Base-by-base conservation (phyloP, 2,888 invertebrate species). In the Piscicola geometra region DNA sequence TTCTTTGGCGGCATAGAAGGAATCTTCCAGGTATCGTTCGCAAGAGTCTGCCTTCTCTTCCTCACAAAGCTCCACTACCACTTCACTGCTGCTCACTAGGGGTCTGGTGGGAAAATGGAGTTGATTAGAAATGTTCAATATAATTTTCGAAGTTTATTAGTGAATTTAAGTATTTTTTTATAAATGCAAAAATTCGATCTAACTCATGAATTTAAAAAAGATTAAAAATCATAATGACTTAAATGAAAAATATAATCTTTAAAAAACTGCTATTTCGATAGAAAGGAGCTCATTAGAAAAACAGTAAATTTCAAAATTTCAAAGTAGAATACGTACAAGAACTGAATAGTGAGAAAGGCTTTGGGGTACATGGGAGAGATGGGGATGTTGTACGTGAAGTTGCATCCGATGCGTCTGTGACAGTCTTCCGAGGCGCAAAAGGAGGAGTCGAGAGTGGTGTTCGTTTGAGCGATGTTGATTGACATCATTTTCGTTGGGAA, bases 381-480 rank as follows among this genome's bases (percentile, higher is more conserved):
- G 21, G 79, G 80, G 3, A 80, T 56, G 33, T 56, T 52, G 77
- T 78, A 80, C 28, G 73, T 60, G 78, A 77, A 80, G 67, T 78
- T 77, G 52, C 75, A 79, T 3, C 80, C 80, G 5, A 41, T 25
- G n/a, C 75, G 75, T 12, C 64, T 33, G 25, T 33, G 70, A 73
- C 80, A 80, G 41, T 75, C 71, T 28, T 77, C 75, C 15, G 76
- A 77, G 41, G 73, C 52, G 72, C 80, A 80, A 75, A 78, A 80
- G 3, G 52, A 47, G 28, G 36, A 50, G 76, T 72, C 67, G 5
- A 80, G 69, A 5, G 79, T 79, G 50, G 73, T 69, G 73, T 79
- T 79, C 28, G 68, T 72, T 41, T 77, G 73, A 47, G 28, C 66
- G 41, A 79, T 76, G 47, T 71, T 70, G 9, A 79, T 70, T 15